A percentile compares a stretch with the other conserved stretches of the same genome.
phyloP scores from a whole-genome alignment of 92 coral and sea anemone genomes.

The Actinernus sp. region DNA sequence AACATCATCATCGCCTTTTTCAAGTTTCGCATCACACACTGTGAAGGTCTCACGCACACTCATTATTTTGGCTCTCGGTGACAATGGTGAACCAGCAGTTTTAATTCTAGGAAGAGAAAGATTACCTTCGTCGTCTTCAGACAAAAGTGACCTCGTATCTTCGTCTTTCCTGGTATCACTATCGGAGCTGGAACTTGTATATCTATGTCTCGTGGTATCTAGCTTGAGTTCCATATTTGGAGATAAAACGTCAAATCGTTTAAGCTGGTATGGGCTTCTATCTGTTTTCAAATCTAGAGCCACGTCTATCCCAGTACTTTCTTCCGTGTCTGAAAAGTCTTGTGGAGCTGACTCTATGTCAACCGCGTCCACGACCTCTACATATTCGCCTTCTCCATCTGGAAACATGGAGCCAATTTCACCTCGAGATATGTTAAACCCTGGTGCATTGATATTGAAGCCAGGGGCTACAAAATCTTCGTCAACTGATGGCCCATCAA shows the following conservation, averaged over 20 bases:
- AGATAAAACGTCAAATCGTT: too few relatives aligned
- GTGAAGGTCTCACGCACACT: conserved; percentile 7
- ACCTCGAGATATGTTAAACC: conserved; percentile 4
- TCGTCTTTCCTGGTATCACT: not conserved
- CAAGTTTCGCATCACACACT: not conserved
- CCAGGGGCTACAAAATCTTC: conserved; percentile 27
- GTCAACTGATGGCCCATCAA: conserved; percentile 13
- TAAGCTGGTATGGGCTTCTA: not conserved
- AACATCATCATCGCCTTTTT: conserved; percentile 3
- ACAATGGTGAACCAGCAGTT: too few relatives aligned
- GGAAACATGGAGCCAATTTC: not conserved
- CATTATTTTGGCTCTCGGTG: conserved; percentile 13
- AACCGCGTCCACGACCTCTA: conserved; percentile 13
- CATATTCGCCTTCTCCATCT: not conserved
- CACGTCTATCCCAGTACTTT: not conserved
- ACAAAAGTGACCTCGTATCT: conserved; percentile 1
- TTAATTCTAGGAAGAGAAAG: conserved; percentile 16
- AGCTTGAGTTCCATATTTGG: too few relatives aligned
- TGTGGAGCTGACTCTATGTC: not conserved
- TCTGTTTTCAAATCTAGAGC: not conserved
- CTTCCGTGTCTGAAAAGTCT: not conserved
- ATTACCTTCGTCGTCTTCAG: conserved; percentile 47
- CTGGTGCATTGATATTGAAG: not conserved
- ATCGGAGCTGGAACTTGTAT: too few relatives aligned
- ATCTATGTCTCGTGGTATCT: too few relatives aligned